phyloP scores from a whole-genome alignment of 64 coral and sea anemone species.

The Astreopora myriophthalma region DNA sequence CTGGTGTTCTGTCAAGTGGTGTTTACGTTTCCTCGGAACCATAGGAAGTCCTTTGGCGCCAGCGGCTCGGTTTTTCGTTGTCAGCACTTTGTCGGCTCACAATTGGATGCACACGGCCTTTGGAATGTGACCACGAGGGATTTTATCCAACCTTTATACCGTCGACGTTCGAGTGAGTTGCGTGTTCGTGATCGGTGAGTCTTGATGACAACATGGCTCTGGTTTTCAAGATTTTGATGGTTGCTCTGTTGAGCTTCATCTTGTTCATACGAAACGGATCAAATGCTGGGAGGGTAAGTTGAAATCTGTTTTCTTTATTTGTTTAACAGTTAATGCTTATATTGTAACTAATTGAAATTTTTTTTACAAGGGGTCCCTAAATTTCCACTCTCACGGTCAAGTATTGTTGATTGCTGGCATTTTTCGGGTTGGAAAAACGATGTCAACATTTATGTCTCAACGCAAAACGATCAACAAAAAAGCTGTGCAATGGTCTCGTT shows the following conservation, averaged over 20 bases:
- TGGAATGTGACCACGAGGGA: neutral
- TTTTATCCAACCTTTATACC: neutral
- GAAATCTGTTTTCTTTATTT: neutral
- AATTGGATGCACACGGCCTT: neutral
- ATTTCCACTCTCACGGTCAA: no score
- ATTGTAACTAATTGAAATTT: neutral
- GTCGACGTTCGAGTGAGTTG: neutral
- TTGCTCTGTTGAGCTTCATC: neutral
- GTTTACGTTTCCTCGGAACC: neutral
- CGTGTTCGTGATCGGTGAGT: neutral
- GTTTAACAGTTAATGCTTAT: neutral
- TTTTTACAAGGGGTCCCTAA: no score
- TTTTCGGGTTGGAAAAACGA: no score
- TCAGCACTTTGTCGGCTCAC: neutral
- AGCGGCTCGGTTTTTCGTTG: neutral
- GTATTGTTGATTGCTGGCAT: no score
- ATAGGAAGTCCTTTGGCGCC: neutral
- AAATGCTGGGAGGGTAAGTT: neutral
- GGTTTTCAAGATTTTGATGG: neutral
- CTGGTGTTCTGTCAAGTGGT: neutral
- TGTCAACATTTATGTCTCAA: no score
- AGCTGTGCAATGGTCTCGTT: no score
- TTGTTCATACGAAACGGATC: neutral
- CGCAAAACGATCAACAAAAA: no score
- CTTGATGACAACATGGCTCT: neutral